Evolutionary conservation across 2,113 vertebrate genomes (phyloP).

Genomic region (Drymodes brunneopygia): DNA sequence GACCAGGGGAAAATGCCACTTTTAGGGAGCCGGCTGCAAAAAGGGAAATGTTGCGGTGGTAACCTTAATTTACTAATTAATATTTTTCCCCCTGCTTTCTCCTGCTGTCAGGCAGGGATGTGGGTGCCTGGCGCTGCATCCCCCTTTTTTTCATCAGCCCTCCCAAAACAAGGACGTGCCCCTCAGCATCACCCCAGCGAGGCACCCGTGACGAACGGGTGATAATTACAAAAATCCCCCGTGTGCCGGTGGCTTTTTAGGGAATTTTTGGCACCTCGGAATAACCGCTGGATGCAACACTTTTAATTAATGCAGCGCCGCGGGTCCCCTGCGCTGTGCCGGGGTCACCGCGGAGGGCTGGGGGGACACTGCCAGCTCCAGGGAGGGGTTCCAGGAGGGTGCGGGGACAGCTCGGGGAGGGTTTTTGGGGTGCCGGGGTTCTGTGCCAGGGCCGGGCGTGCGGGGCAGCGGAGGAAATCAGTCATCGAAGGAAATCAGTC

Average conservation of each 20-base stretch:
- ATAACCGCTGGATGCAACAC: accelerated
- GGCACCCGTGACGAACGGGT: neutral
- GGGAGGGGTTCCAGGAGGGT: neutral
- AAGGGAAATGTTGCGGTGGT: neutral
- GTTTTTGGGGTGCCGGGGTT: neutral
- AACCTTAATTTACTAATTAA: neutral
- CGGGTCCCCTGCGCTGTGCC: accelerated
- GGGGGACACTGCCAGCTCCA: neutral
- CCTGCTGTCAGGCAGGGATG: neutral
- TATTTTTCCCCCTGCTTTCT: neutral
- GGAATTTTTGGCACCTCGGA: neutral
- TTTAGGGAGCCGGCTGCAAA: neutral
- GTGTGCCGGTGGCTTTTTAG: accelerated
- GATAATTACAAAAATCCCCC: neutral
- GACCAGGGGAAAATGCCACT: accelerated
- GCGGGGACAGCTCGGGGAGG: neutral
- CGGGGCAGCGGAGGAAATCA: slow-evolving; percentile 77
- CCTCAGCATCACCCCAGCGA: neutral
- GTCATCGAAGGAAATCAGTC: slow-evolving; percentile 74
- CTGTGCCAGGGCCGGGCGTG: neutral
- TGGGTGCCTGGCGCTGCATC: neutral
- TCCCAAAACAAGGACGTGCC: neutral
- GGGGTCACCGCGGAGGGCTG: accelerated
- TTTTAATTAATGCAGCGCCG: accelerated
- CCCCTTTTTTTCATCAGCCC: neutral